These are phyloP conservation scores for Drosophila infuscata DNA, from an alignment of 2,888 invertebrate genomes.

Conservation along the genomic window DNA sequence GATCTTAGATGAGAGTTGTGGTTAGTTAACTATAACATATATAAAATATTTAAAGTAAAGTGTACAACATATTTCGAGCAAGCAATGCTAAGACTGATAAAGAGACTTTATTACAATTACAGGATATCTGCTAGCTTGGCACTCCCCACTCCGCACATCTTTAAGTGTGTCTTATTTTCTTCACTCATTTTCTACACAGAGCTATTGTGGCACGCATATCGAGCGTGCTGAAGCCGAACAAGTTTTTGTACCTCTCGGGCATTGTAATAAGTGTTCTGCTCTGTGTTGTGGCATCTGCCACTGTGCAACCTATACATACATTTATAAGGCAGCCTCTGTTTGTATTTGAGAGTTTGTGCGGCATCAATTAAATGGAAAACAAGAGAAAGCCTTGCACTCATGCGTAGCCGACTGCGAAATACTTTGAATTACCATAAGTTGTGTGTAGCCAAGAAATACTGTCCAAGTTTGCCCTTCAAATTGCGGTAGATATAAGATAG, in stretches of 20 bases:
- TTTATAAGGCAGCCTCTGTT: background rate
- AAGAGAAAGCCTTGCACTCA: no score
- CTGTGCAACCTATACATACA: background rate
- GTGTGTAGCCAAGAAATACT: no score
- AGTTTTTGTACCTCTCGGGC: constrained; percentile 26
- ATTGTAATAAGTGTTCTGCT: constrained; percentile 46
- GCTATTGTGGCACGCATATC: constrained; percentile 51
- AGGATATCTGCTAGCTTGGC: background rate
- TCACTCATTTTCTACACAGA: constrained; percentile 15
- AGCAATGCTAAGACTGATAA: background rate
- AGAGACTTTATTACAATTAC: background rate
- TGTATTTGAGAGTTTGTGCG: constrained; percentile 26
- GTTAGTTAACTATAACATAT: background rate
- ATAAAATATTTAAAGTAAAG: background rate
- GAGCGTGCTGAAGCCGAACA: constrained; percentile 31
- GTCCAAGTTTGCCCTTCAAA: no score
- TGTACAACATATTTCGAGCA: no score
- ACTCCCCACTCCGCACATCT: background rate
- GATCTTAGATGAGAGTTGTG: background rate
- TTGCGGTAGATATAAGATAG: no score
- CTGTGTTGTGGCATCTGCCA: constrained; percentile 32
- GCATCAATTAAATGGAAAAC: constrained; percentile 1
- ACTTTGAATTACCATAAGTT: no score
- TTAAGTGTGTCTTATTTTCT: constrained; percentile 3
- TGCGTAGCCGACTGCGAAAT: no score